Conservation (phyloP, 2,113 vertebrate species). For the Brachypodius melanocephalos region DNA sequence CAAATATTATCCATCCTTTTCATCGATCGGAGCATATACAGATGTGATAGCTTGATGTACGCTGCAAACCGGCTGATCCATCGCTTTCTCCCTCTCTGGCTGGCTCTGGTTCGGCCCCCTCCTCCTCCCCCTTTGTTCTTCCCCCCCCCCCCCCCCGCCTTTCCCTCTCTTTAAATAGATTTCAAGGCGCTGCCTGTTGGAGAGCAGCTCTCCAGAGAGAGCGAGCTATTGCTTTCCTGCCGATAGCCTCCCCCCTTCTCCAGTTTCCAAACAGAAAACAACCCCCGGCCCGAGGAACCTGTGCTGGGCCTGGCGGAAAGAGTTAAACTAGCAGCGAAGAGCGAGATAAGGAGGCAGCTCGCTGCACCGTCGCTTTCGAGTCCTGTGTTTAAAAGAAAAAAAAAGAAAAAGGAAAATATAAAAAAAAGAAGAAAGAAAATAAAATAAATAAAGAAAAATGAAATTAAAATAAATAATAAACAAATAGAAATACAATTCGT, state of each 20-base stretch:
- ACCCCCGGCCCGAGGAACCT: conserved; percentile 50
- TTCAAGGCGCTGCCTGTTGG: conserved; percentile 79
- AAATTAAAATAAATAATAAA: not conserved
- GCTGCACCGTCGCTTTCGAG: not conserved
- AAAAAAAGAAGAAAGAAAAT: not conserved
- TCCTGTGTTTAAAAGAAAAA: not conserved
- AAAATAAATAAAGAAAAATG: not conserved
- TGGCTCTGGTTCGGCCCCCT: conserved; percentile 25
- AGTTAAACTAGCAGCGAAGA: conserved; percentile 13
- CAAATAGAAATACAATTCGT: not conserved
- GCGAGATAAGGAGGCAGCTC: not conserved
- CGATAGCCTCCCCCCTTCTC: conserved; percentile 66
- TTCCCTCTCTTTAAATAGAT: conserved; percentile 79
- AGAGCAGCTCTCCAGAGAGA: conserved; percentile 75
- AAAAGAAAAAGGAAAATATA: no score
- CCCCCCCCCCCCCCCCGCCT: conserved; percentile 51
- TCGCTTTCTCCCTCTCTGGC: conserved; percentile 62
- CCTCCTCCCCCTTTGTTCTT: conserved; percentile 24
- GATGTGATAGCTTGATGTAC: conserved; percentile 79
- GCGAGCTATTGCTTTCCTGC: conserved; percentile 67
- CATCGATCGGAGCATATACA: conserved; percentile 79
- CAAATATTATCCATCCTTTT: conserved; percentile 79
- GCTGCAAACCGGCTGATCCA: conserved; percentile 72
- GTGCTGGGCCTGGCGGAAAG: conserved; percentile 21
- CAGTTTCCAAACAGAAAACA: conserved; percentile 68